Percentiles rank a stretch among this genome's conserved stretches.
phyloP scores from a whole-genome alignment of 2,888 invertebrate genomes.

The Drosophila histrio region DNA sequence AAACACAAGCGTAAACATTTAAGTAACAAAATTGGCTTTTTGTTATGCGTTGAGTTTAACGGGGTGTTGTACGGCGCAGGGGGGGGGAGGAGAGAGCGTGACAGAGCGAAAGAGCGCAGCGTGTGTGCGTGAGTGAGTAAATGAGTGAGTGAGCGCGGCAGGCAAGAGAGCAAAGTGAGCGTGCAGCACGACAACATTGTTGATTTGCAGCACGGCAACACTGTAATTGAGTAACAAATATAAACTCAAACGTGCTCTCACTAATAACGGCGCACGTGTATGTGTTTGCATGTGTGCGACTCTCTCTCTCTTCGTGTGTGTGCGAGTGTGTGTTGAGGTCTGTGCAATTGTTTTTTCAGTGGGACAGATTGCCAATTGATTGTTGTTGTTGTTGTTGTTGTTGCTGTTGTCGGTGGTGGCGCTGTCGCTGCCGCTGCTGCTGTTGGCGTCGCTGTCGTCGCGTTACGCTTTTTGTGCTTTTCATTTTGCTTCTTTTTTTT shows the following conservation, averaged over 20 bases:
- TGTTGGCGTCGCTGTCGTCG: conserved; percentile 47
- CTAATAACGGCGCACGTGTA: conserved; percentile 61
- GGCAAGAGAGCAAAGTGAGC: conserved; percentile 12
- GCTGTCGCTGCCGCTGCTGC: conserved; percentile 34
- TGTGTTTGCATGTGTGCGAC: conserved; percentile 13
- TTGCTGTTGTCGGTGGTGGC: conserved; percentile 27
- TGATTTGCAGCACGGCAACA: conserved; percentile 51
- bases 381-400: conserved; percentile 64
- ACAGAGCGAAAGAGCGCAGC: conserved; percentile 19
- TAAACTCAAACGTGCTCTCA: conserved; percentile 12
- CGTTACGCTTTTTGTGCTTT: conserved; percentile 71
- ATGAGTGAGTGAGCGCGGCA: conserved; percentile 1
- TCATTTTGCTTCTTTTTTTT: conserved; percentile 44
- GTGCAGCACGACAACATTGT: conserved; percentile 60
- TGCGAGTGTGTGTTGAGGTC: conserved; percentile 33
- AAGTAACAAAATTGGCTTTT: conserved; percentile 82
- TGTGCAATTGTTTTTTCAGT: conserved; percentile 77
- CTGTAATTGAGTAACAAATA: conserved; percentile 45
- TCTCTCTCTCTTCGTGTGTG: too few species aligned
- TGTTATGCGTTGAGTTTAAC: conserved; percentile 67
- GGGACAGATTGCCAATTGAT: conserved; percentile 78
- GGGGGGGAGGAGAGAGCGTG: conserved; percentile 13
- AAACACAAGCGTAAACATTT: conserved; percentile 82
- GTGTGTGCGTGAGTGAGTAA: not conserved
- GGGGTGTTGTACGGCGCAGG: conserved; percentile 21